Evolutionary conservation across 2,888 invertebrate species (phyloP).

Genomic region (Oscheius sp.): DNA sequence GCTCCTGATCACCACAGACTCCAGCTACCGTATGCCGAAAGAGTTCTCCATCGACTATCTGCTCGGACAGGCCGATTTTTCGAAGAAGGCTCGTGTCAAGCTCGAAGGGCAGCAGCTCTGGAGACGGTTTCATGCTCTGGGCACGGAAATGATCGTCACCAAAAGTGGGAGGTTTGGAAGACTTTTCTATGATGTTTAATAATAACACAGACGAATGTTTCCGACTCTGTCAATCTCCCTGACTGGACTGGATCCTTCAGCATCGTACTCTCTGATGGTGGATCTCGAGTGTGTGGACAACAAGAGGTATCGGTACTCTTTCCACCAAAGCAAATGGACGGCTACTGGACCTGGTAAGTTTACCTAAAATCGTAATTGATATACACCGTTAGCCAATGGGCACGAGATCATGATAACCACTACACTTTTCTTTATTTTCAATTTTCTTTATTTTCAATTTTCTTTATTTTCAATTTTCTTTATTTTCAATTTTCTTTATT

Average conservation of each 20-base stretch:
- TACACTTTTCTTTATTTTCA: too few species aligned
- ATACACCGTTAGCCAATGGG: not conserved
- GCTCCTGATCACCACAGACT: slow-evolving; percentile 4
- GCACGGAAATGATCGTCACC: slow-evolving; percentile 97
- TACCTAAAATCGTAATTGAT: too few species aligned
- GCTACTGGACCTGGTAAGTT: slow-evolving; percentile 87
- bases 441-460: too few species aligned
- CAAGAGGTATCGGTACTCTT: slow-evolving; percentile 95
- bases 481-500: too few species aligned
- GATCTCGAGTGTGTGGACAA: slow-evolving; percentile 82
- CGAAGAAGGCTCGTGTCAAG: slow-evolving; percentile 13
- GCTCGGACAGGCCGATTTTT: not conserved
- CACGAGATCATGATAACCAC: too few species aligned
- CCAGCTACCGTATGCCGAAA: slow-evolving; percentile 35
- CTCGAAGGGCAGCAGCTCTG: slow-evolving; percentile 82
- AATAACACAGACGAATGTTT: slow-evolving; percentile 87
- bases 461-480: too few species aligned
- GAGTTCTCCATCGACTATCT: slow-evolving; percentile 34
- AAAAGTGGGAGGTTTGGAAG: slow-evolving; percentile 89
- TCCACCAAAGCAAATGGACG: slow-evolving; percentile 97
- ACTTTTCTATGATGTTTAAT: not conserved
- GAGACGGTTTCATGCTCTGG: slow-evolving; percentile 88
- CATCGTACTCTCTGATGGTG: slow-evolving; percentile 66
- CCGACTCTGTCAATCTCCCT: slow-evolving; percentile 94
- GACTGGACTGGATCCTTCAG: slow-evolving; percentile 79